Conservation (phyloP, 1,140 invertebrate species). For the Mercenaria mercenaria region DNA sequence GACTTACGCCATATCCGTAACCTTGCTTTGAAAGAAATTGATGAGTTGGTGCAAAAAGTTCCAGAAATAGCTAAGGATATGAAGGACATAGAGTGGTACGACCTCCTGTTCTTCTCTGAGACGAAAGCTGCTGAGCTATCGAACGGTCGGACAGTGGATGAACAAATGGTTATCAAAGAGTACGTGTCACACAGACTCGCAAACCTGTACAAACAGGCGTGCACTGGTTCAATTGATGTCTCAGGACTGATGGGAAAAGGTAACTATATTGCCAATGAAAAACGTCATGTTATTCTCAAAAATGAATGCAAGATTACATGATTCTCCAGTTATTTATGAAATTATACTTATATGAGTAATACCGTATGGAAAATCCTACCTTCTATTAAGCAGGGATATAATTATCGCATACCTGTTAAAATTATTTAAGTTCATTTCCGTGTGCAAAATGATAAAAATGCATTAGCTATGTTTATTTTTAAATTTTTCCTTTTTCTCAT, state of each 20-base stretch:
- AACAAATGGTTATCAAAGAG: not conserved
- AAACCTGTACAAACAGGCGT: not conserved
- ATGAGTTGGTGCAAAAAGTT: not conserved
- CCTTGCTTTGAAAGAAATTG: conserved; percentile 28
- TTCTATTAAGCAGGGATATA: no score
- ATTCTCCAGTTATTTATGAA: no score
- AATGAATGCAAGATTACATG: no score
- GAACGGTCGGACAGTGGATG: not conserved
- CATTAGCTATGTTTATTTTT: no score
- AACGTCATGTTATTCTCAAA: no score
- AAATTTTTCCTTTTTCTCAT: no score
- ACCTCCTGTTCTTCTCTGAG: conserved; percentile 37
- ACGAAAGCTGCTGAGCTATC: not conserved
- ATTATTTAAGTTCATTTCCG: no score
- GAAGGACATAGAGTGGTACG: conserved; percentile 32
- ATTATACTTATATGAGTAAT: no score
- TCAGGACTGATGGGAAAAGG: conserved; percentile 52
- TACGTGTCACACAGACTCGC: not conserved
- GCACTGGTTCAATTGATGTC: conserved; percentile 21
- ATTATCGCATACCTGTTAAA: no score
- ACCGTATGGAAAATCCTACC: no score
- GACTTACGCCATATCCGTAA: conserved; percentile 47
- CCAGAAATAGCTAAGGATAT: not conserved
- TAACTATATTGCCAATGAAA: not conserved
- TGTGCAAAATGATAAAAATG: no score